A percentile compares a stretch with the other conserved stretches of the same genome.
Evolutionary conservation across 2,888 invertebrate genomes (phyloP).

Genomic region (Polymixis flavicincta): DNA sequence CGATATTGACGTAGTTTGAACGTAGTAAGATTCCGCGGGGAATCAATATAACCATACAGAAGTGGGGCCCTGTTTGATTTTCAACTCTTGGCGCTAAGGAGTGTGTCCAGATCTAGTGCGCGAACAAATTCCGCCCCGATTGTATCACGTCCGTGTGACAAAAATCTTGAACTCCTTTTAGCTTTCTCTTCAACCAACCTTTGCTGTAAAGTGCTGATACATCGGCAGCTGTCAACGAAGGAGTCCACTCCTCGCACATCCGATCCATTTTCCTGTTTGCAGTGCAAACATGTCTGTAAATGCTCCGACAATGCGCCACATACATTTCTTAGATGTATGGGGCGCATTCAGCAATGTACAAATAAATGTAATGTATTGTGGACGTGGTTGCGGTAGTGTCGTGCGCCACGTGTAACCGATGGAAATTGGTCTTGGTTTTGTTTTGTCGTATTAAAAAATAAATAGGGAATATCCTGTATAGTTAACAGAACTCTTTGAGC

Average conservation of each 20-base stretch:
- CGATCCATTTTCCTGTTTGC: conserved; percentile 52
- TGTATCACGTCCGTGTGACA: no score
- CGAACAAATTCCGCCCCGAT: no score
- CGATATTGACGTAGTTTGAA: no score
- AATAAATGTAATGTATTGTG: conserved; percentile 43
- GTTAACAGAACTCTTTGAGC: background rate
- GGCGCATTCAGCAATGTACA: conserved; percentile 27
- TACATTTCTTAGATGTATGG: conserved; percentile 29
- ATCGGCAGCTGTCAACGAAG: conserved; percentile 32
- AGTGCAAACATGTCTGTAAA: conserved; percentile 43
- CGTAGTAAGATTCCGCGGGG: no score
- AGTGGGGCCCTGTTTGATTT: no score
- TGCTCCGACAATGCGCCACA: conserved; percentile 38
- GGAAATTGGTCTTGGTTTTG: background rate
- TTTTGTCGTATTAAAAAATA: conserved; percentile 12
- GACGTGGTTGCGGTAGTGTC: conserved; percentile 7
- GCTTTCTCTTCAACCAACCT: background rate
- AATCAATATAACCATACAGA: no score
- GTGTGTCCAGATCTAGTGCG: no score
- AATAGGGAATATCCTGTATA: background rate
- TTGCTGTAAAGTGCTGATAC: conserved; percentile 22
- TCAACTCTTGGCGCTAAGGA: no score
- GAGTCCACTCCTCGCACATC: conserved; percentile 26
- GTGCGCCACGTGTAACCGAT: conserved; percentile 6
- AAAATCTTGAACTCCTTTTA: background rate